Conservation (phyloP, 1,140 invertebrate genomes). For the Tigriopus japonicus region DNA sequence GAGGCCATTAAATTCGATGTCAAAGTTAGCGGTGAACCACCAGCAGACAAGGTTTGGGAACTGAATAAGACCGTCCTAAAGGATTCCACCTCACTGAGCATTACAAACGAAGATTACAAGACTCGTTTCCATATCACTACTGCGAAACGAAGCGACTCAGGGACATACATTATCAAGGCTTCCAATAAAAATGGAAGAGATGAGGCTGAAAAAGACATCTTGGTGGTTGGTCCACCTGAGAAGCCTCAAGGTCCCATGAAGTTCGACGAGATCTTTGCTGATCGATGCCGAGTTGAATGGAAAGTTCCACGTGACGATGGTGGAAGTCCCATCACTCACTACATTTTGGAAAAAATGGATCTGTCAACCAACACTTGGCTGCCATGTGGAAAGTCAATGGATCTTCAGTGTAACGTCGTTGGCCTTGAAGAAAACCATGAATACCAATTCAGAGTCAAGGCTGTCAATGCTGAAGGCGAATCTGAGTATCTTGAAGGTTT, state of each 20-base stretch:
- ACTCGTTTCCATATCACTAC: constrained; percentile 71
- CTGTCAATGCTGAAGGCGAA: constrained; percentile 85
- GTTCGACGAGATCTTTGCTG: constrained; percentile 61
- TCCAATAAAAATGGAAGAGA: constrained; percentile 82
- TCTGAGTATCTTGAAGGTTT: constrained; percentile 77
- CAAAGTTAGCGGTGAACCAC: constrained; percentile 68
- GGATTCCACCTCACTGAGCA: constrained; percentile 52
- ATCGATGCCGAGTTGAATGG: constrained; percentile 60
- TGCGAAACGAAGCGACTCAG: constrained; percentile 70
- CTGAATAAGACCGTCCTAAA: constrained; percentile 50
- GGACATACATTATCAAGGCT: constrained; percentile 66
- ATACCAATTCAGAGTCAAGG: constrained; percentile 88
- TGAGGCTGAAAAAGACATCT: constrained; percentile 68
- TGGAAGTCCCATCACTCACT: constrained; percentile 81
- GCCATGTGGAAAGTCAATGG: constrained; percentile 51
- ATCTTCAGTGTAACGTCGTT: constrained; percentile 60
- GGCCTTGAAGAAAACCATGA: constrained; percentile 75
- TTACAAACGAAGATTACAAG: constrained; percentile 62
- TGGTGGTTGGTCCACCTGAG: constrained; percentile 57
- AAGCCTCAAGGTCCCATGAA: constrained; percentile 72
- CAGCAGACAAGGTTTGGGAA: constrained; percentile 73
- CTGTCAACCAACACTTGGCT: constrained; percentile 54
- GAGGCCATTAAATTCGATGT: constrained; percentile 60
- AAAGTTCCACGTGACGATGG: constrained; percentile 68
- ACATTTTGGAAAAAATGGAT: constrained; percentile 92